Evolutionary conservation across 2,113 vertebrate genomes (phyloP).

Genomic region (Uria lomvia): DNA sequence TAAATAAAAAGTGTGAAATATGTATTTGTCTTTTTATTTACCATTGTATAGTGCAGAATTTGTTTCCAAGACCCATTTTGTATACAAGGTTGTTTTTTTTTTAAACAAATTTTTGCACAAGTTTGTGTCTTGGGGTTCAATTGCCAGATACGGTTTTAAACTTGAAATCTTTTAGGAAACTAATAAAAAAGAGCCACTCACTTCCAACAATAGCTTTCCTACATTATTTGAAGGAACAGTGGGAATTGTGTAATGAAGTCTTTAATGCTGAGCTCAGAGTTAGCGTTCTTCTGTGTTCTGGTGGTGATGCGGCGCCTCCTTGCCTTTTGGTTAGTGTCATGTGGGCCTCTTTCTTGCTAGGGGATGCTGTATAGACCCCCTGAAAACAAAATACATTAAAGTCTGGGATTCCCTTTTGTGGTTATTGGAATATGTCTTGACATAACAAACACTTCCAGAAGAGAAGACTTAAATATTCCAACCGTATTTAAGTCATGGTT

Average conservation of each 20-base stretch:
- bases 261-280: constrained; percentile 28
- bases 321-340: background rate
- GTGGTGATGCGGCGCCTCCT: background rate
- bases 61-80: constrained; percentile 74
- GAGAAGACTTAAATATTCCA: constrained; percentile 47
- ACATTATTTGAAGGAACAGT: constrained; percentile 63
- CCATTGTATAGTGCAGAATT: constrained; percentile 87
- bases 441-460: constrained; percentile 37
- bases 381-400: constrained; percentile 14
- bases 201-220: constrained; percentile 72
- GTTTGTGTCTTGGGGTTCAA: constrained; percentile 69
- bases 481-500: constrained; percentile 16
- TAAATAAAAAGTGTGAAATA: constrained; percentile 99
- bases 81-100: constrained; percentile 52
- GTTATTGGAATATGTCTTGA: background rate
- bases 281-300: constrained; percentile 24
- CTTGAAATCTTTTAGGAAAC: constrained; percentile 71
- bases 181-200: constrained; percentile 72
- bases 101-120: constrained; percentile 68
- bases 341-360: background rate
- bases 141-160: constrained; percentile 24
- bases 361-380: background rate
- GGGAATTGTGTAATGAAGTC: constrained; percentile 40
- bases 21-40: constrained; percentile 99
- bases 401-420: constrained; percentile 5